Percentiles rank a stretch among this genome's conserved stretches.
phyloP scores from a whole-genome alignment of 2,797 vertebrate genomes.

The Agapornis canus region DNA sequence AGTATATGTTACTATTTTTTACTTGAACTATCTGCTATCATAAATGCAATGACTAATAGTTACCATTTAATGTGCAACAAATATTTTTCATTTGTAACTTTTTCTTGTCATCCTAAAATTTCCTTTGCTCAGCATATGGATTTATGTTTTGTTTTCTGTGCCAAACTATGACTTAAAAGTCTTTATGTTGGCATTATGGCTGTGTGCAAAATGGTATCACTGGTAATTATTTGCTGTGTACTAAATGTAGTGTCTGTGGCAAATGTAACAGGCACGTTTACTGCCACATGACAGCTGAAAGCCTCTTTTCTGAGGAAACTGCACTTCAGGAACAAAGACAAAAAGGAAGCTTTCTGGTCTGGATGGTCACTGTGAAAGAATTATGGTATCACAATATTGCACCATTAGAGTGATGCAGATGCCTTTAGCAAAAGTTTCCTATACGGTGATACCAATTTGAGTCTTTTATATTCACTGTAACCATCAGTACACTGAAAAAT shows the following conservation, averaged over 20 bases:
- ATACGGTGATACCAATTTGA: not conserved
- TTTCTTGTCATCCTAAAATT: not conserved
- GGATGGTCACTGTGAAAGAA: not conserved
- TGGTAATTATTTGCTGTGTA: not conserved
- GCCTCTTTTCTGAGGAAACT: not conserved
- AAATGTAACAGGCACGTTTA: not conserved
- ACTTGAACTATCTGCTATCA: not conserved
- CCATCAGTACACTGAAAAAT: not conserved
- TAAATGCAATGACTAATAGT: not conserved
- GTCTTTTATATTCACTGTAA: not conserved
- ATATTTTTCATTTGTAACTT: not conserved
- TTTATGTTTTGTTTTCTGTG: not conserved
- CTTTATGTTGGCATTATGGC: not conserved
- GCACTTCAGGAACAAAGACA: not conserved
- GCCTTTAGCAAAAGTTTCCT: not conserved
- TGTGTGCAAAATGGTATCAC: not conserved
- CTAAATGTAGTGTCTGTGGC: not conserved
- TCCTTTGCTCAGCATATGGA: not conserved
- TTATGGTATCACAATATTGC: not conserved
- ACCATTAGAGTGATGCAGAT: not conserved
- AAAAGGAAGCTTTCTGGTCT: not conserved
- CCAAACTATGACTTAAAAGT: not conserved
- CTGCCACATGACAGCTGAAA: not conserved
- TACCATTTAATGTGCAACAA: not conserved
- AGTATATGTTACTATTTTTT: not conserved